Evolutionary conservation across 2,113 vertebrate genomes (phyloP), one percentile per base, ranked within the genome.

Genomic region (Pleuronectes platessa): DNA sequence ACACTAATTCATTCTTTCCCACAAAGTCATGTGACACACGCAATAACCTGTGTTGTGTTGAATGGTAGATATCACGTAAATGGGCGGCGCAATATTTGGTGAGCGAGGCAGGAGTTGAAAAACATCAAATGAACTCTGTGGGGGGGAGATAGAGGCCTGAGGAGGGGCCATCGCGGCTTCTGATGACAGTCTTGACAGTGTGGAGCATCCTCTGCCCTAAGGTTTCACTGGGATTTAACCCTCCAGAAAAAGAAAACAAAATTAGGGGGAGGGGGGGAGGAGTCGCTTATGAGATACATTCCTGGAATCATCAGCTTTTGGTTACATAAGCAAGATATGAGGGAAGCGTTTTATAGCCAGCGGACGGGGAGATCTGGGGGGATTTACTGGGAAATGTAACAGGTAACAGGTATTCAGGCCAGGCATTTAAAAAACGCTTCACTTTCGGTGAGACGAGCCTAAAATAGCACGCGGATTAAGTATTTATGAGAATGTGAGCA

Each of bases 301-400:
- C 74, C 71, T 67, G 70, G 83, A 84, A 83, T 88, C 82, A 81
- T 81, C 71, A 81, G 88, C 82, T 91, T 86, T 90, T 65, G 71
- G 77, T 90, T 86, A 86, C 74, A 68, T 81, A 90, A 88, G 78
- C 7, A 4, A 78, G 68, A 84, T 73, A 81, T 65, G 78, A 85
- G 83, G 51, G 13, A 87, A 79, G 61, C 18, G 6, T 78, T 84
- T 84, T 55, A 74, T 51, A 49, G 82, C 75, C 56, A 67, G 74
- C 2, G 1, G 54, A 78, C 45, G 49, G 53, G 54, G 58, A 58
- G 68, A 82, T 84, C 70, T 66, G 68, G 40, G 37, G 63, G 78
- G 70, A 88, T 89, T 90, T 86, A 84, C 59, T 42, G n/a, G 60
- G 26, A 85, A 81, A 76, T 66, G 68, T 79, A 86, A 86, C 72